Conservation (phyloP, 2,113 vertebrate species). For the Saccopteryx bilineata region DNA sequence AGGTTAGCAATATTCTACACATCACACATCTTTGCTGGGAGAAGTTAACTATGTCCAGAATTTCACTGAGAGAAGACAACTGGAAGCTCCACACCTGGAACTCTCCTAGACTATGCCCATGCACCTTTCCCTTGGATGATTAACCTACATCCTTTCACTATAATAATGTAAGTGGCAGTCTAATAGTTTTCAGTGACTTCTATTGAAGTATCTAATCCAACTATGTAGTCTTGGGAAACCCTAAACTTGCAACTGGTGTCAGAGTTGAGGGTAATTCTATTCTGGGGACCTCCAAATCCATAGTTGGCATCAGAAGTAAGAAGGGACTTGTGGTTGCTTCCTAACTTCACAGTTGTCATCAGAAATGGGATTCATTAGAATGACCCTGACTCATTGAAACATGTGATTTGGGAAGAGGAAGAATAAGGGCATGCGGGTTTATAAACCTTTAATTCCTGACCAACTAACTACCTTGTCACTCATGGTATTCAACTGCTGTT, state of each 20-base stretch:
- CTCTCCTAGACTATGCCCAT: not conserved
- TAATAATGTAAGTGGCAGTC: not conserved
- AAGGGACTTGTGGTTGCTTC: not conserved
- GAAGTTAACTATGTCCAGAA: not conserved
- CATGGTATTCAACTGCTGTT: not conserved
- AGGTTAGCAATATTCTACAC: not conserved
- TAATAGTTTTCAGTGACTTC: slow-evolving; percentile 7
- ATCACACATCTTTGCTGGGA: not conserved
- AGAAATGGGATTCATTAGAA: not conserved
- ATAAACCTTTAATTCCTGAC: not conserved
- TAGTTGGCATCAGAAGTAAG: not conserved
- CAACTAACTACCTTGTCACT: not conserved
- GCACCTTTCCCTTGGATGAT: not conserved
- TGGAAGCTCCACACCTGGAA: not conserved
- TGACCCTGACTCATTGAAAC: not conserved
- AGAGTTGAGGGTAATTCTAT: not conserved
- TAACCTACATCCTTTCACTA: not conserved
- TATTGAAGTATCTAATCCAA: not conserved
- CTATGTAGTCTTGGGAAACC: not conserved
- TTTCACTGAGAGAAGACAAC: not conserved
- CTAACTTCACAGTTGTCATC: not conserved
- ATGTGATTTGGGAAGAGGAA: not conserved
- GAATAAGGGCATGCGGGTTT: not conserved
- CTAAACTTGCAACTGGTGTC: not conserved
- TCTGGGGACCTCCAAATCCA: not conserved